Conservation (phyloP, 2,888 invertebrate genomes). For the Cryptus viduatorius region DNA sequence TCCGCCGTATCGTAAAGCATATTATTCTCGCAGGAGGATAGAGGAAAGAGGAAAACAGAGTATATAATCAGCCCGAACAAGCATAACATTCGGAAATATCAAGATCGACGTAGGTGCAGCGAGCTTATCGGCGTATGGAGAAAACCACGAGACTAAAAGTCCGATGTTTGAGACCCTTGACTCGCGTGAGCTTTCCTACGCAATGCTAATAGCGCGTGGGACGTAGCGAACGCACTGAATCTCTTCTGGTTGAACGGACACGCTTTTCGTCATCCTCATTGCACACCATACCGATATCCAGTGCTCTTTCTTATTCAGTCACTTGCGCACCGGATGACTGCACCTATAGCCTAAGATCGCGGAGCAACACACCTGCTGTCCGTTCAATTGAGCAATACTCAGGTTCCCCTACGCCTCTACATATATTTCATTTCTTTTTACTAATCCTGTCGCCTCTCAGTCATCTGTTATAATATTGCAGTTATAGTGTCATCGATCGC, state of each 20-base stretch:
- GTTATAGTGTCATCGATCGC: neutral
- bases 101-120: slow-evolving; percentile 44
- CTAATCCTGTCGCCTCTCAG: neutral
- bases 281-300: slow-evolving; percentile 32
- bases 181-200: slow-evolving; percentile 63
- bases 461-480: neutral
- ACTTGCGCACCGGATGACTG: slow-evolving; percentile 40
- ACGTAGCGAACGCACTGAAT: slow-evolving; percentile 69
- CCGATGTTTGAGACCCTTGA: slow-evolving; percentile 33
- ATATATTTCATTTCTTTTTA: neutral
- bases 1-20: slow-evolving; percentile 23
- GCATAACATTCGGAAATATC: slow-evolving; percentile 36
- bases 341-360: slow-evolving; percentile 26
- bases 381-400: slow-evolving; percentile 55
- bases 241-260: slow-evolving; percentile 63
- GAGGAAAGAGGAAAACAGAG: neutral
- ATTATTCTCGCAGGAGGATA: neutral
- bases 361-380: slow-evolving; percentile 62
- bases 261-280: slow-evolving; percentile 61
- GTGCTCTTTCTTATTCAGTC: slow-evolving; percentile 18
- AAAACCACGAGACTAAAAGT: slow-evolving; percentile 19
- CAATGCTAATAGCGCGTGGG: slow-evolving; percentile 76
- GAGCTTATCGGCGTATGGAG: slow-evolving; percentile 21
- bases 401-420: slow-evolving; percentile 28
- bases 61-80: slow-evolving; percentile 19